Base-by-base conservation (phyloP, 2,888 invertebrate genomes). In the Falcaria lacertinaria region DNA sequence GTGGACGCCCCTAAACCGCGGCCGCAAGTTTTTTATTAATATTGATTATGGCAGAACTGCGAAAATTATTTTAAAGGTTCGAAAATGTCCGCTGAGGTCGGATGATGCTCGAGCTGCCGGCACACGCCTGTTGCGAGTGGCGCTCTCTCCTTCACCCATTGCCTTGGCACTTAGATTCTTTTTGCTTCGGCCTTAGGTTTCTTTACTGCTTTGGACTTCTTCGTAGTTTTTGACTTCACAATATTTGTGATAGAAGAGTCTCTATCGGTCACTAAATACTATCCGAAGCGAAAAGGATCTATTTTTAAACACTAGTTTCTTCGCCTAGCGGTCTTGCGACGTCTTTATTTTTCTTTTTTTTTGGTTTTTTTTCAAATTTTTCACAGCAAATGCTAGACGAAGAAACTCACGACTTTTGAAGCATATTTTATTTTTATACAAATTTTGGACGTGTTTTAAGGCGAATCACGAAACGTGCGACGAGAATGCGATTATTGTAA, bases 1-100 rank as follows among this genome's bases (percentile, higher is more conserved):
- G 83, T 78, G 84, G 86, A 83, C 81, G 81, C 80, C 70, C 70
- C 69, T 80, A 88, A 88, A 80, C 70, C 70, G 81, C 82, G 87
- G 83, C 81, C 81, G 74, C 76, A 64, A 74, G 71, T 76, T 73
- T 67, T 28, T 56, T 73, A 69, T 72, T 74, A 74, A 77, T 83
- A 69, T 86, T 87, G 58, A 82, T 70, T 88, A 88, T 88, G 57
- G 88, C 88, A 89, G 88, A 75, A 74, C 72, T 76, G 73, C 73
- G 71, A 78, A 87, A 82, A 37, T 75, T 74, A 68, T 62, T 63
- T 72, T 80, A 87, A 80, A 85, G 82, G 81, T 81, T 74, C 64
- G 88, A 87, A 89, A 89, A 89, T 81, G 86, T 85, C 86, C 80
- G 83, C 83, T 64, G 69, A 74, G 74, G 75, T 70, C 66, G 72